A percentile compares a stretch with the other conserved stretches of the same genome.
Evolutionary conservation across 2,113 vertebrate genomes (phyloP).

Genomic region (Okapia johnstoni): DNA sequence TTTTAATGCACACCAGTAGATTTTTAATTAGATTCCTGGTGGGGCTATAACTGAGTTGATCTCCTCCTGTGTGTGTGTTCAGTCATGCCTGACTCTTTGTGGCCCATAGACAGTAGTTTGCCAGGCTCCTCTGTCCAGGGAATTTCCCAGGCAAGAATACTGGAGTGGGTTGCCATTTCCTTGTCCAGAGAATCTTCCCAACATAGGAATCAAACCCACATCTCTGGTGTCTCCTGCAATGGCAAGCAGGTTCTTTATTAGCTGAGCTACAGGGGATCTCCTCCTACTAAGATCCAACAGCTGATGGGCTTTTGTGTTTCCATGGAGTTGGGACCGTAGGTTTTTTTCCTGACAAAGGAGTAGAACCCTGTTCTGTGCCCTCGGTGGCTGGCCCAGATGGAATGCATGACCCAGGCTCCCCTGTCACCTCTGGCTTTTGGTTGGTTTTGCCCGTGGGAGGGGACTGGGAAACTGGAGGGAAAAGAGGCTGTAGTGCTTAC

Average conservation of each 20-base stretch:
- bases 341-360: background rate
- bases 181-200: background rate
- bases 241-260: background rate
- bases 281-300: background rate
- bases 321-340: background rate
- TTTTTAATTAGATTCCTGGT: background rate
- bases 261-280: background rate
- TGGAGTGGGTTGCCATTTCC: background rate
- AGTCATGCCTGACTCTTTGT: background rate
- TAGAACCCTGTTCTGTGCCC: background rate
- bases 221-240: background rate
- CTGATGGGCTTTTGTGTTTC: background rate
- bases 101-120: background rate
- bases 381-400: fast-evolving
- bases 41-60: background rate
- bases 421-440: background rate
- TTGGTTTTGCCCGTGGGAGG: background rate
- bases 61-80: background rate
- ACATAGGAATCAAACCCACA: background rate
- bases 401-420: background rate
- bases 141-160: background rate
- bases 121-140: background rate
- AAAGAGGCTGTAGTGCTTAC: background rate
- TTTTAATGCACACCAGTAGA: background rate
- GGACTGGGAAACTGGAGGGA: background rate